Evolutionary conservation across 2,797 vertebrate species (phyloP), one percentile per base, ranked within the genome.

Genomic region (Telmatherina bonti): DNA sequence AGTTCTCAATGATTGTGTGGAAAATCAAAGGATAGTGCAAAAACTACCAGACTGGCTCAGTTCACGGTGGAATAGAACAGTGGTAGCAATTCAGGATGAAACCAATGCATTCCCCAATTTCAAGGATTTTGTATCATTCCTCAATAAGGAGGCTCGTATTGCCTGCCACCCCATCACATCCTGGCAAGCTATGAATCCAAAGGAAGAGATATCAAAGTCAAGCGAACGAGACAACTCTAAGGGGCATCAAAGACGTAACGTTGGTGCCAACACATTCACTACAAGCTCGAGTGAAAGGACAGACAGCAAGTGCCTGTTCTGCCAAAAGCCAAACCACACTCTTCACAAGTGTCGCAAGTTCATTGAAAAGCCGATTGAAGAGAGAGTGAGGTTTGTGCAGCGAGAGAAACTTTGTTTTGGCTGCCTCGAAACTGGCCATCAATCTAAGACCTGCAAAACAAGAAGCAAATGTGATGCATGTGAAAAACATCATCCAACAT

Each of bases 1-100:
- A 69, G 20, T 11, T 9, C 15, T 73, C 0, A 73, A 72, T 16
- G 60, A 78, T 31, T 65, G 55, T 29, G 16, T 74, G 11, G 49
- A 70, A 61, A 79, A 70, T 20, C 43, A 55, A 49, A n/a, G n/a
- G n/a, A n/a, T n/a, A n/a, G n/a, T n/a, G n/a, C n/a, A n/a, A 66
- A 15, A 20, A 77, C 62, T 10, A 11, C 47, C 3, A 33, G 83
- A 75, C 1, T 80, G 79, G 82, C 56, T 80, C 15, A 71, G 69
- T 24, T 65, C 63, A 55, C n/a, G 56, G 0, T 84, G 73, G 73
- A 79, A 86, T 5, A 43, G 76, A 70, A 7, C 4, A 70, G 77
- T 4, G 2, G 77, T 74, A 0, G 47, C 36, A 2, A 76, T 60
- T 7, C 78, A 86, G 53, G 71, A 83, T 56, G 52, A 79, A 57